Conservation (phyloP, 1,140 invertebrate genomes). For the Meloidogyne floridensis region DNA sequence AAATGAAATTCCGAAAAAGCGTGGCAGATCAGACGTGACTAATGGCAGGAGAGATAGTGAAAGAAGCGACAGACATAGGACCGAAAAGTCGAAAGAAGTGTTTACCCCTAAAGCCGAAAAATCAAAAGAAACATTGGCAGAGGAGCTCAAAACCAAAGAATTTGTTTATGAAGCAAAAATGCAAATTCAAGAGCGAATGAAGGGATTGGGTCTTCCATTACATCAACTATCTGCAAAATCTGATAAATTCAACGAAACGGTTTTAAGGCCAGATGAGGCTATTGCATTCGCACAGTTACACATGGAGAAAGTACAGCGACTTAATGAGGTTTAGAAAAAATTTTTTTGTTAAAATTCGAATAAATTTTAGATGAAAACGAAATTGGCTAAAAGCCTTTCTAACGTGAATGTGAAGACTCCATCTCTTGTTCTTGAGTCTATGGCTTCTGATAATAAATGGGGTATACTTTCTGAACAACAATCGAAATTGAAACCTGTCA, state of each 20-base stretch:
- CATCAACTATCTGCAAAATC: conserved; percentile 23
- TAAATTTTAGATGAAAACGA: conserved; percentile 26
- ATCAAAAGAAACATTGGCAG: conserved; percentile 19
- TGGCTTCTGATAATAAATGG: conserved; percentile 19
- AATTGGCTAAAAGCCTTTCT: not conserved
- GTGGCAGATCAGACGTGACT: not conserved
- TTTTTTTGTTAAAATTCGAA: not conserved
- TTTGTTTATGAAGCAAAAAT: conserved; percentile 61
- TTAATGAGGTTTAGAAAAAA: conserved; percentile 22
- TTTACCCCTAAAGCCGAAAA: not conserved
- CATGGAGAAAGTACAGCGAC: conserved; percentile 68
- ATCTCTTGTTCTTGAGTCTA: conserved; percentile 27
- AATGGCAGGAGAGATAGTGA: not conserved
- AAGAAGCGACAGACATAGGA: not conserved
- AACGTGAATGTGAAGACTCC: conserved; percentile 23
- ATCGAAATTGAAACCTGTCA: not conserved
- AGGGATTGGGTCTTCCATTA: conserved; percentile 40
- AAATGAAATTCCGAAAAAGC: not conserved
- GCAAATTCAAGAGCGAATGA: conserved; percentile 54
- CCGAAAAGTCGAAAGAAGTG: conserved; percentile 2
- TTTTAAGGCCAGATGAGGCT: conserved; percentile 52
- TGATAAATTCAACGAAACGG: conserved; percentile 31
- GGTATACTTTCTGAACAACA: not conserved
- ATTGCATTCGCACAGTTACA: conserved; percentile 71
- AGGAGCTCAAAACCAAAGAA: conserved; percentile 52